Conservation (phyloP, 2,888 invertebrate genomes). For the Synanthedon myopaeformis region DNA sequence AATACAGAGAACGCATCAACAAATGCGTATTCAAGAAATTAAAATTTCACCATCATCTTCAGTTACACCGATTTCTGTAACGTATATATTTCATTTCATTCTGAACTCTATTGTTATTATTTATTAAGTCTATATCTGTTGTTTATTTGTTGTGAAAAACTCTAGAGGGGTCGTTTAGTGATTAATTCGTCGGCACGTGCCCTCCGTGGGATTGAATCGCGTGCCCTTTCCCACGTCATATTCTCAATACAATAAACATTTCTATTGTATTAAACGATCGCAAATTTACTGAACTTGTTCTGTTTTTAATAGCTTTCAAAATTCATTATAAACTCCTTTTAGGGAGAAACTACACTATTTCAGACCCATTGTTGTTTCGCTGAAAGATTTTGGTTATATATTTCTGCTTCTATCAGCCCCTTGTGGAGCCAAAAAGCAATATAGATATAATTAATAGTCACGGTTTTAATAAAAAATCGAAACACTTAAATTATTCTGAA, state of each 20-base stretch:
- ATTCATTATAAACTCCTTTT: too few relatives aligned
- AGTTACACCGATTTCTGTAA: not conserved
- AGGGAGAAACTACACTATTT: too few relatives aligned
- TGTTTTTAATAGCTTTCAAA: too few relatives aligned
- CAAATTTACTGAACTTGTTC: too few relatives aligned
- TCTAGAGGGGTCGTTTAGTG: slow-evolving; percentile 2
- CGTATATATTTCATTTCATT: not conserved
- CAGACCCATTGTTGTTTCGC: too few relatives aligned
- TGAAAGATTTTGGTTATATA: too few relatives aligned
- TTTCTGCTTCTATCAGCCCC: too few relatives aligned
- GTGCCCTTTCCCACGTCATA: slow-evolving; percentile 35
- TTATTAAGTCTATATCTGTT: not conserved
- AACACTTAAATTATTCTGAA: too few relatives aligned
- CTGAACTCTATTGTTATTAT: not conserved
- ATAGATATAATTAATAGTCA: too few relatives aligned
- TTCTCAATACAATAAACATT: slow-evolving; percentile 8
- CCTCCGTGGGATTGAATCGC: slow-evolving; percentile 33
- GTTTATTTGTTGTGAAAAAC: not conserved
- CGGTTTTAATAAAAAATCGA: too few relatives aligned
- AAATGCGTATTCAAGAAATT: not conserved
- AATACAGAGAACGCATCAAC: too few relatives aligned
- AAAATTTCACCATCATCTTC: not conserved
- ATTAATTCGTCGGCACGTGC: slow-evolving; percentile 27
- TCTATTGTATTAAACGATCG: slow-evolving; percentile 5
- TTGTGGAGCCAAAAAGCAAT: too few relatives aligned